These are phyloP conservation scores for Promerops cafer DNA, from an alignment of 2,113 vertebrate species.

Conservation along the genomic window DNA sequence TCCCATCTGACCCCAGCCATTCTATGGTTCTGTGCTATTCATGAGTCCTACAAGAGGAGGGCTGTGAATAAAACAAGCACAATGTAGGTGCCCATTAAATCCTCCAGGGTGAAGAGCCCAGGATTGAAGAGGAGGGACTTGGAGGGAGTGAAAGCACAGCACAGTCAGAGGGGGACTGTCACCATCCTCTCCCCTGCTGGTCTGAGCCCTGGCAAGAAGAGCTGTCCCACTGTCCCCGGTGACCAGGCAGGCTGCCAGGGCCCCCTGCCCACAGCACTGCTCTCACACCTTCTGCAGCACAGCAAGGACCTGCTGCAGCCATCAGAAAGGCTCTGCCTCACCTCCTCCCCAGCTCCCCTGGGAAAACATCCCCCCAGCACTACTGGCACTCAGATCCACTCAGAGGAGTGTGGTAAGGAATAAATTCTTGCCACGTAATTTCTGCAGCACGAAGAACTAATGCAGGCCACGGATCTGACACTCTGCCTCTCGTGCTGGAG, in stretches of 20 bases:
- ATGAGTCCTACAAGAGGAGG: neutral
- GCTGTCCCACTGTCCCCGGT: neutral
- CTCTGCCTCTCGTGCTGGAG: neutral
- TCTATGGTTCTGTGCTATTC: neutral
- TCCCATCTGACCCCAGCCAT: neutral
- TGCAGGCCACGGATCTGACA: neutral
- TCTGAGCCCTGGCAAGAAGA: neutral
- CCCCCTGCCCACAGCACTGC: neutral
- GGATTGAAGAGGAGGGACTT: neutral
- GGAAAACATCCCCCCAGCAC: neutral
- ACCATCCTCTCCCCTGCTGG: neutral
- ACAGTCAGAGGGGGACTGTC: neutral
- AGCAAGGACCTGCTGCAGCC: neutral
- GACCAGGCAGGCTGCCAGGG: neutral
- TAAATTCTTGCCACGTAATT: neutral
- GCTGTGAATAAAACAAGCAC: neutral
- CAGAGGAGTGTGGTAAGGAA: accelerated
- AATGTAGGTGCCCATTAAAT: neutral
- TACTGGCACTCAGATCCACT: neutral
- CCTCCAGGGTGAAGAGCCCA: neutral
- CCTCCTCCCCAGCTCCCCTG: accelerated
- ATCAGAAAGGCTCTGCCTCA: neutral
- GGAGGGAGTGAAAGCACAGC: neutral
- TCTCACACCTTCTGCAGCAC: neutral
- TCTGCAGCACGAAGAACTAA: neutral